phyloP scores from a whole-genome alignment of 2,797 vertebrate genomes.

The Jordanella pulchra region DNA sequence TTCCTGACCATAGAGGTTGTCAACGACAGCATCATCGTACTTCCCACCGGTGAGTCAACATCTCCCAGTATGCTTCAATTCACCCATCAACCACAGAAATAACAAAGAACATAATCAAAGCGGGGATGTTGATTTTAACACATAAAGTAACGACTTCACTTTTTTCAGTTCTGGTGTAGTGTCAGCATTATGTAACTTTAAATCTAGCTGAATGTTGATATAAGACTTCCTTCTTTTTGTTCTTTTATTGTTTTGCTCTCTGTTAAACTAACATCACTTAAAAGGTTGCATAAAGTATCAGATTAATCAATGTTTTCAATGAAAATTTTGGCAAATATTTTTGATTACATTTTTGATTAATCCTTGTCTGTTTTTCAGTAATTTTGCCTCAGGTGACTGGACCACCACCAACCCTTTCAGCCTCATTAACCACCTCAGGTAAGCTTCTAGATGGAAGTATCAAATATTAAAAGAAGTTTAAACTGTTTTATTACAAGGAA shows the following conservation, averaged over 20 bases:
- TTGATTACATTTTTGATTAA: slow-evolving; percentile 6
- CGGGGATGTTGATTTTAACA: neutral
- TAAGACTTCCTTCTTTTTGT: neutral
- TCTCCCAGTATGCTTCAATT: neutral
- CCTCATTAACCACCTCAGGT: slow-evolving; percentile 30
- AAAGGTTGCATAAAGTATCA: neutral
- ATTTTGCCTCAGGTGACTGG: slow-evolving; percentile 8
- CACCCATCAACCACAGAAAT: neutral
- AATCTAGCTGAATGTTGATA: neutral
- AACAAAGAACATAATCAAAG: neutral
- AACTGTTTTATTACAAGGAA: neutral
- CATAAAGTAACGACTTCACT: neutral
- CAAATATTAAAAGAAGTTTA: neutral
- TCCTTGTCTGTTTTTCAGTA: slow-evolving; percentile 31
- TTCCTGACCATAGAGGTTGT: slow-evolving; percentile 46
- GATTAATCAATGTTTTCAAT: neutral
- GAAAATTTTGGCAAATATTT: neutral
- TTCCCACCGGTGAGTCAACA: slow-evolving; percentile 67
- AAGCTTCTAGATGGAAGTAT: neutral
- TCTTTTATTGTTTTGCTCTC: neutral
- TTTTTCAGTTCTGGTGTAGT: slow-evolving; percentile 10
- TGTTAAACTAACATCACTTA: slow-evolving; percentile 8
- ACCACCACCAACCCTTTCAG: slow-evolving; percentile 18
- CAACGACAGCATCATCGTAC: slow-evolving; percentile 45
- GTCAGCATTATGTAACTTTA: neutral